A percentile compares a stretch with the other conserved stretches of the same genome.
phyloP scores from a whole-genome alignment of 2,888 invertebrate species.

The Auanema sp. region DNA sequence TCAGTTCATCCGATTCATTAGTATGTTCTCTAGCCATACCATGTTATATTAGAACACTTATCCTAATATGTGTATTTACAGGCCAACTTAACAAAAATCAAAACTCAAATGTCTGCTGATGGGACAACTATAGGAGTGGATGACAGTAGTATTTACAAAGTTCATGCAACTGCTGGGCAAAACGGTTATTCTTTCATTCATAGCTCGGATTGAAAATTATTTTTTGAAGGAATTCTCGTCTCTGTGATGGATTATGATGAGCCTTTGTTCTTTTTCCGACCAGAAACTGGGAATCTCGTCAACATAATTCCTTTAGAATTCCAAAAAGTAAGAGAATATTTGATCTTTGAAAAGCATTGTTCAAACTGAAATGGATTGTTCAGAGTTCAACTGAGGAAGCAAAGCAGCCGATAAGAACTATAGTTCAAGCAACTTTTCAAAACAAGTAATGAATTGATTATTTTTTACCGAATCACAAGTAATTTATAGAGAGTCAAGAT shows the following conservation, averaged over 20 bases:
- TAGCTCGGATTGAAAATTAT: conserved; percentile 9
- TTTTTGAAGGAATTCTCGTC: conserved; percentile 29
- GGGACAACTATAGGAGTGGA: conserved; percentile 7
- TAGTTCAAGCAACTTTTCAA: neutral
- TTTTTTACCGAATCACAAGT: neutral
- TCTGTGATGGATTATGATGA: conserved; percentile 16
- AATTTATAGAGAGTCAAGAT: neutral
- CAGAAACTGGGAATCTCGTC: conserved; percentile 30
- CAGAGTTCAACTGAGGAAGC: neutral
- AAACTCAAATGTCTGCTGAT: conserved; percentile 13
- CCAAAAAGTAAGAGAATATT: conserved; percentile 3
- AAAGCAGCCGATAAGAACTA: neutral
- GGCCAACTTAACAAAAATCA: conserved; percentile 3
- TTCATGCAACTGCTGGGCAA: conserved; percentile 12
- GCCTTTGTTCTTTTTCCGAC: conserved; percentile 38
- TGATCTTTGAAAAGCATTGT: neutral
- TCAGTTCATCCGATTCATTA: conserved; percentile 2
- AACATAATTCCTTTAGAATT: conserved; percentile 25
- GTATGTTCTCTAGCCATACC: conserved; percentile 4
- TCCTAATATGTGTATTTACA: neutral
- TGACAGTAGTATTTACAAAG: conserved; percentile 14
- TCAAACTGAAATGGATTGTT: neutral
- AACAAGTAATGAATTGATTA: neutral
- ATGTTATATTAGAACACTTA: neutral
- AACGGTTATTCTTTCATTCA: conserved; percentile 8